phyloP scores from a whole-genome alignment of 2,113 vertebrate species.

The Brachypodius melanocephalos region DNA sequence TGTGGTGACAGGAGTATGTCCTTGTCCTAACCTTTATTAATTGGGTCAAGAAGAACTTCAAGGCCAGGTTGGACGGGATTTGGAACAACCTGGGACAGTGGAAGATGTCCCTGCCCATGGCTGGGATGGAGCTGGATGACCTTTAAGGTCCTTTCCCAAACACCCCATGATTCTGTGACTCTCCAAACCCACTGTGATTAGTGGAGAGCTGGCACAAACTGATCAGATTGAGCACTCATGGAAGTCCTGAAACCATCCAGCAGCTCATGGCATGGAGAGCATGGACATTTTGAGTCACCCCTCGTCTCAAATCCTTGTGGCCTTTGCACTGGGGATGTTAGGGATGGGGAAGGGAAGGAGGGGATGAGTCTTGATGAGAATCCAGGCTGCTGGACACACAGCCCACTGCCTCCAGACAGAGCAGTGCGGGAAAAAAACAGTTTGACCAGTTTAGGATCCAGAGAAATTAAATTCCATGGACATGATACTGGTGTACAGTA shows the following conservation, averaged over 20 bases:
- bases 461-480: background rate
- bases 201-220: background rate
- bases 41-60: background rate
- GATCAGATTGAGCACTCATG: accelerated
- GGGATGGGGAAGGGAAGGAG: background rate
- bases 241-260: background rate
- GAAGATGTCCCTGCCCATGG: background rate
- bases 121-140: background rate
- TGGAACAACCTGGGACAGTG: background rate
- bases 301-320: background rate
- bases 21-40: background rate
- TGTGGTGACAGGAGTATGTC: accelerated
- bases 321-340: background rate
- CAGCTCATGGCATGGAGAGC: background rate
- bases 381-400: background rate
- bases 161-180: background rate
- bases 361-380: accelerated
- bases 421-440: background rate
- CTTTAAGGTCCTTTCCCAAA: background rate
- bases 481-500: background rate
- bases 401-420: background rate
- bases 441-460: background rate
- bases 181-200: background rate
- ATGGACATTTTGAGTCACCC: background rate
- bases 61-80: accelerated